phyloP scores from a whole-genome alignment of 2,888 invertebrate species.

The Nemoura dubitans region DNA sequence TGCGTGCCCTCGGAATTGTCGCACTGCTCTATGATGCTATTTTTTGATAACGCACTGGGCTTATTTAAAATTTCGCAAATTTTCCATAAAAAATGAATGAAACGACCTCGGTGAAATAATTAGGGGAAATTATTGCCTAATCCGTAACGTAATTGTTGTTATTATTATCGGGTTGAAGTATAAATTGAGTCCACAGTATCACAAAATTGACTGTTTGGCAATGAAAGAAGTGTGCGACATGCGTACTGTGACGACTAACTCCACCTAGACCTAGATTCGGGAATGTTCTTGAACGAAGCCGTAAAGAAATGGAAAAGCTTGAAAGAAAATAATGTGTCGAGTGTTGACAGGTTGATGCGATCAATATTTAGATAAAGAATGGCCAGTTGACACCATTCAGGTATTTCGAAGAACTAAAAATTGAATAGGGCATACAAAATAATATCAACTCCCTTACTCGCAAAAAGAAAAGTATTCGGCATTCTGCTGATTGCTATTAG shows the following conservation, averaged over 20 bases:
- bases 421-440: too few species aligned
- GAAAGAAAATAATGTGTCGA: neutral
- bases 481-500: too few species aligned
- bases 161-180: neutral
- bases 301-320: neutral
- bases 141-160: neutral
- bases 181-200: neutral
- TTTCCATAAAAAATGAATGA: neutral
- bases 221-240: neutral
- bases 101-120: neutral
- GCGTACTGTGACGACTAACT: neutral
- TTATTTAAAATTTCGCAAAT: neutral
- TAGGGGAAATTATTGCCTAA: neutral
- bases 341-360: neutral
- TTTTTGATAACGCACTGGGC: neutral
- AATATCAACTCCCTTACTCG: too few species aligned
- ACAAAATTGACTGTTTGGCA: neutral
- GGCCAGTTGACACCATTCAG: too few species aligned
- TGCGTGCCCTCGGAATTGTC: neutral
- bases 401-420: too few species aligned
- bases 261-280: conserved; percentile 7
- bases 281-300: neutral
- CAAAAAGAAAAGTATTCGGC: too few species aligned
- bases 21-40: neutral
- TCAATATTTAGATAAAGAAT: neutral